Evolutionary conservation across 1,140 invertebrate genomes (phyloP).

Genomic region (Cotesia chilonis): DNA sequence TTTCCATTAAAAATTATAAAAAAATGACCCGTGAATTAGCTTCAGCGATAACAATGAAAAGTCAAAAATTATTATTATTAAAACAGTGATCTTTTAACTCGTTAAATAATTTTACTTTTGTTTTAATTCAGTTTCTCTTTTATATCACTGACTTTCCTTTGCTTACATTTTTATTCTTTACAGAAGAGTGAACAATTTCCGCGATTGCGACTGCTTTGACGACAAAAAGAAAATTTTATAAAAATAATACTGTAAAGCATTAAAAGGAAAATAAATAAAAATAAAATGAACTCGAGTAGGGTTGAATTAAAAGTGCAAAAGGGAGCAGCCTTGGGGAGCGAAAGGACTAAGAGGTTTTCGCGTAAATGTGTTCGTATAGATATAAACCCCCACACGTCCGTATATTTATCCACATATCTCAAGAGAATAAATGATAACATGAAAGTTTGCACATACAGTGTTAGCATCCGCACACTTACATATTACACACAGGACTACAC

Average conservation of each 20-base stretch:
- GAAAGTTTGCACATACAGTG: conserved; percentile 9
- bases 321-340: neutral
- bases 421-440: conserved; percentile 6
- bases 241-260: neutral
- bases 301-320: conserved; percentile 6
- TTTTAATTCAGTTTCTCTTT: neutral
- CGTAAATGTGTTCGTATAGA: neutral
- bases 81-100: no score
- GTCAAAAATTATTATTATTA: no score
- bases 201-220: neutral
- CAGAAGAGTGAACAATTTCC: conserved; percentile 1
- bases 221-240: neutral
- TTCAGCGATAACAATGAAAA: no score
- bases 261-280: neutral
- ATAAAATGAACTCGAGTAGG: neutral
- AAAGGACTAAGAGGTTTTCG: conserved; percentile 16
- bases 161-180: neutral
- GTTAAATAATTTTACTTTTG: no score
- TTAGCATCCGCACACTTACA: neutral
- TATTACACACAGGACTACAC: no score
- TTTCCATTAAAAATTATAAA: no score
- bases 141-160: neutral
- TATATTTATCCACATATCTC: neutral
- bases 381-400: no score
- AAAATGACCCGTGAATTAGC: no score